Evolutionary conservation across 2,113 vertebrate genomes (phyloP), one percentile per base, ranked within the genome.

Genomic region (Leptodactylus fuscus): DNA sequence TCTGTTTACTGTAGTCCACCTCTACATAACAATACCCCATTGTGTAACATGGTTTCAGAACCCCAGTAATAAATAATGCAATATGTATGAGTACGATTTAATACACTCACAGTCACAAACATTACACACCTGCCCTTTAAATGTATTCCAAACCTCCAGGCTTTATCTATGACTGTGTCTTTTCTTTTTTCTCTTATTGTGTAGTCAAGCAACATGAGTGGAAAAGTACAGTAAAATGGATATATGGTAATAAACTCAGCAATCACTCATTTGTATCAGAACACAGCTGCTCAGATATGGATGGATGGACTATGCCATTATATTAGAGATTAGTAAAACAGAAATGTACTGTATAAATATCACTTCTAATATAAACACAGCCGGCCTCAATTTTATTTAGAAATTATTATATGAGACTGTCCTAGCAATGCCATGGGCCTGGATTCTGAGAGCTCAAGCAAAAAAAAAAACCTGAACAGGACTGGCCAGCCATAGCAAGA

Each of bases 231-330:
- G 32, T 36, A 20, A 32, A 34, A 67, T 36, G 16, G 18, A 36
- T 34, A 67, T 67, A 67, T 34, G 62, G 62, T 67, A 67, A 67
- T 67, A 67, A 65, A 32, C 60, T 65, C 60, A 12, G 27, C 60
- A 65, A 67, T 67, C 62, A 36, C 29, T 67, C 62, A 36, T 36
- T 34, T 65, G 60, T 67, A 67, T 67, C 62, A 34, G 62, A 67
- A 67, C 13, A 34, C 62, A 67, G 29, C 29, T 67, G 62, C 62
- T 67, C 5, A 24, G 62, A 34, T 32, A 67, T 67, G 62, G 62
- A 65, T 65, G 60, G 29, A 36, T 67, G 32, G 62, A 16, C 62
- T 67, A 67, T 67, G 62, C 62, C 62, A 36, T 67, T 67, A 67
- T 67, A 20, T 67, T 67, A 9, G 62, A 34, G 32, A 67, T 67